phyloP scores from a whole-genome alignment of 2,797 vertebrate genomes.

The Huso huso region DNA sequence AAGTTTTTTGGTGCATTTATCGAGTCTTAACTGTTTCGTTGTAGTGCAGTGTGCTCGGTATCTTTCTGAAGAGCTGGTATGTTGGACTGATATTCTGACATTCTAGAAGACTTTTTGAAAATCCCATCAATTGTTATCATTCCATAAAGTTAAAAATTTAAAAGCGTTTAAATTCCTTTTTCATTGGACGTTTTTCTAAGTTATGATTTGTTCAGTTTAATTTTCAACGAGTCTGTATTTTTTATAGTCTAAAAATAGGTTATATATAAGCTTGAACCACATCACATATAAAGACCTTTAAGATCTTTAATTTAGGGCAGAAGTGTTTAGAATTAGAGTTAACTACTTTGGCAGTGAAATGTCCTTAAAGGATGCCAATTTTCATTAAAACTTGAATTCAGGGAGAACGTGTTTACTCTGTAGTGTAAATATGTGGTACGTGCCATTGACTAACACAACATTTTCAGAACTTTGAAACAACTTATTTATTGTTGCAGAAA shows the following conservation, averaged over 20 bases:
- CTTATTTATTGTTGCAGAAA: slow-evolving; percentile 33
- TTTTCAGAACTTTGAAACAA: slow-evolving; percentile 26
- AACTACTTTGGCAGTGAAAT: slow-evolving; percentile 16
- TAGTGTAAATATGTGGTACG: slow-evolving; percentile 28
- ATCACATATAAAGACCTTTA: slow-evolving; percentile 16
- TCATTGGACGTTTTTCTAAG: slow-evolving; percentile 21
- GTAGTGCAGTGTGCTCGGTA: too few species aligned
- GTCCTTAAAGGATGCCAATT: slow-evolving; percentile 19
- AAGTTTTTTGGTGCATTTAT: neutral
- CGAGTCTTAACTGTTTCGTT: too few species aligned
- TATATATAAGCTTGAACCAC: slow-evolving; percentile 14
- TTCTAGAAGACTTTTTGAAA: neutral
- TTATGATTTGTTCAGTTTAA: slow-evolving; percentile 22
- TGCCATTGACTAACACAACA: slow-evolving; percentile 24
- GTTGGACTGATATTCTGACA: neutral
- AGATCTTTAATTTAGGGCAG: slow-evolving; percentile 23
- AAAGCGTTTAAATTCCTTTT: slow-evolving; percentile 31
- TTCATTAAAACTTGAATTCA: slow-evolving; percentile 26
- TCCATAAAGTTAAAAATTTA: neutral
- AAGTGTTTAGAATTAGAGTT: slow-evolving; percentile 26
- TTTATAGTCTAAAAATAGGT: slow-evolving; percentile 10
- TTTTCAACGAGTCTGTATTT: slow-evolving; percentile 8
- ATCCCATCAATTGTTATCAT: neutral
- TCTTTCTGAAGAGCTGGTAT: neutral
- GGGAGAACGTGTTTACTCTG: slow-evolving; percentile 32